A percentile compares a stretch with the other conserved stretches of the same genome.
Evolutionary conservation across 2,113 vertebrate species (phyloP).

Genomic region (cattle (Bos taurus)): DNA sequence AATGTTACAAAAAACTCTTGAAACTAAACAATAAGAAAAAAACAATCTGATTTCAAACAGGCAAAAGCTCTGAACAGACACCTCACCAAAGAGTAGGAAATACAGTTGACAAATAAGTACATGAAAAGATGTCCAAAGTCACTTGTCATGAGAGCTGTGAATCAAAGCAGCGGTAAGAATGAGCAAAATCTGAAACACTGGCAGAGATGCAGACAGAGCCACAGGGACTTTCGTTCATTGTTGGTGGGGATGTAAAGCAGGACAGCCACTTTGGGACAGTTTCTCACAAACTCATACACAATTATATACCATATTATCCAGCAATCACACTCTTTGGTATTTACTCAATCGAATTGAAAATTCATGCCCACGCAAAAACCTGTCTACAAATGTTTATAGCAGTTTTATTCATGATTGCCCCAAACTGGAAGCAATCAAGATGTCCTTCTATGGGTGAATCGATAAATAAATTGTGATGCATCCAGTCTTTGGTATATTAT

Average conservation of each 20-base stretch:
- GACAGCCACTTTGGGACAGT: too few relatives aligned
- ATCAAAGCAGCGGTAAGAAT: background rate
- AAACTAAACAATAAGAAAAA: background rate
- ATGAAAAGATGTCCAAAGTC: background rate
- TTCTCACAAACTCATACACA: background rate
- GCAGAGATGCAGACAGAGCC: rapidly evolving
- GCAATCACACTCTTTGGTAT: background rate
- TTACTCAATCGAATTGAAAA: background rate
- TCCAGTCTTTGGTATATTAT: background rate
- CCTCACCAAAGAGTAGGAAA: background rate
- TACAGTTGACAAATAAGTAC: background rate
- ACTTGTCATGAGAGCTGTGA: background rate
- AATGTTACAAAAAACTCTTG: background rate
- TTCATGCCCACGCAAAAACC: background rate
- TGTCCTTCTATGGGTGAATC: background rate
- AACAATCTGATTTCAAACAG: background rate
- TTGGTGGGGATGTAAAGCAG: background rate
- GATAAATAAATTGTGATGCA: background rate
- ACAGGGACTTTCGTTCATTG: rapidly evolving
- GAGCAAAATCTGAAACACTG: background rate
- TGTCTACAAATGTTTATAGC: background rate
- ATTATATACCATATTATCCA: background rate
- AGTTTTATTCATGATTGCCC: background rate
- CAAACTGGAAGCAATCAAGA: background rate
- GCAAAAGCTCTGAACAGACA: background rate